Evolutionary conservation across 2,113 vertebrate species (phyloP), one percentile per base, ranked within the genome.

Genomic region (Cyprinodon variegatus): DNA sequence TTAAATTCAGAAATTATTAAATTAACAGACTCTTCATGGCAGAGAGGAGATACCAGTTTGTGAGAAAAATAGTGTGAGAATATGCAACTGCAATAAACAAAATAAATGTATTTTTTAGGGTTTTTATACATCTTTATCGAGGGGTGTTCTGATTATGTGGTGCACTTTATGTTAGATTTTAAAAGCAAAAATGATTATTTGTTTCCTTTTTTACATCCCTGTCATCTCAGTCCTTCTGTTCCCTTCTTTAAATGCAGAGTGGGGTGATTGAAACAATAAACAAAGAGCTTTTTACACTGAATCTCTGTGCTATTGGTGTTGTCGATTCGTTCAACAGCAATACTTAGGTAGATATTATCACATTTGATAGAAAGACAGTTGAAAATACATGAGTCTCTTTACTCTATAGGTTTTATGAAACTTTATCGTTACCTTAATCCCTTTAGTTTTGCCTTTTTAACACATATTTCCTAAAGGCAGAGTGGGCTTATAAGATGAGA

Each of bases 221-320:
- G 37, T 57, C 50, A 80, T 72, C 65, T 77, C 4, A 41, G 79
- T 39, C 37, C 70, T 68, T 69, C 57, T 68, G 17, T 83, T 64
- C 72, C 67, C 81, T 78, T 78, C 41, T 79, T 84, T 73, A 77
- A 60, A 76, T 72, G 76, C n/a, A 10, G 82, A 84, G 79, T 76
- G 74, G 89, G 48, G 50, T 63, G n/a, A 65, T 64, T 4, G 20
- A 62, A 62, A 38, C 37, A 62, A 15, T 62, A 57, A 57, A 57
- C 50, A 57, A 57, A 53, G 9, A n/a, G 50, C 20, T n/a, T 57
- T 57, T 57, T 20, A 57, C 20, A 9, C 17, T 57, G 10, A 57
- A 57, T n/a, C 50, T 57, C 17, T 57, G 29, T 29, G 50, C n/a
- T 20, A 9, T n/a, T 57, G 7, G 8, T 57, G 50, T 50, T 20